Evolutionary conservation across 2,797 vertebrate genomes (phyloP), one percentile per base, ranked within the genome.

Genomic region (Sebastes nivosus): DNA sequence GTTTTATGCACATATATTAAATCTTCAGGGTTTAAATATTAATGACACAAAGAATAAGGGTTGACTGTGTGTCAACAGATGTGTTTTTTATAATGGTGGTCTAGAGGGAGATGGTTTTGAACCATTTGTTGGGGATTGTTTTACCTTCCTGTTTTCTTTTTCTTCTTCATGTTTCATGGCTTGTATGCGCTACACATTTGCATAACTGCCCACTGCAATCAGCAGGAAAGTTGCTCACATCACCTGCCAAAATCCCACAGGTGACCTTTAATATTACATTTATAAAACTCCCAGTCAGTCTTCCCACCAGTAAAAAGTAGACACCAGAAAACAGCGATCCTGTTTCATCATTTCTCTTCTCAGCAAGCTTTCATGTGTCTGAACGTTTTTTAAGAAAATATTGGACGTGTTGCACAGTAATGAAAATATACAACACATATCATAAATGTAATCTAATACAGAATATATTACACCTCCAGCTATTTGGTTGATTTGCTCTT

Each of bases 361-460:
- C 73, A 75, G 69, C 57, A 61, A 81, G 66, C 10, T 69, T 61
- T 54, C 30, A 10, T 38, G n/a, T 65, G 27, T 77, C 71, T 63
- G 29, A 69, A 50, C 25, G 42, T 63, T 25, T 82, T 80, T 80
- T 25, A 52, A 55, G 42, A 50, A 72, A 84, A 75, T 63, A 70
- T 18, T 66, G 46, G 22, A 54, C n/a, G 50, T 65, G 22, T 61
- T 58, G 12, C 24, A 24, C 46, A 42, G 13, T 61, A 83, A 81
- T 65, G 42, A 85, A 67, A 88, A 84, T 75, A 83, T 65, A 75
- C 70, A 78, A 22, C 46, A 55, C 12, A 64, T 69, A 57, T 80
- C 42, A 22, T 59, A 32, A 16, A 54, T 76, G 80, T 69, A 87
- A 86, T 83, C 13, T 61, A 75, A 88, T 82, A 80, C 18, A 71